Evolutionary conservation across 92 coral and sea anemone genomes (phyloP).

Genomic region (Montipora capitata): DNA sequence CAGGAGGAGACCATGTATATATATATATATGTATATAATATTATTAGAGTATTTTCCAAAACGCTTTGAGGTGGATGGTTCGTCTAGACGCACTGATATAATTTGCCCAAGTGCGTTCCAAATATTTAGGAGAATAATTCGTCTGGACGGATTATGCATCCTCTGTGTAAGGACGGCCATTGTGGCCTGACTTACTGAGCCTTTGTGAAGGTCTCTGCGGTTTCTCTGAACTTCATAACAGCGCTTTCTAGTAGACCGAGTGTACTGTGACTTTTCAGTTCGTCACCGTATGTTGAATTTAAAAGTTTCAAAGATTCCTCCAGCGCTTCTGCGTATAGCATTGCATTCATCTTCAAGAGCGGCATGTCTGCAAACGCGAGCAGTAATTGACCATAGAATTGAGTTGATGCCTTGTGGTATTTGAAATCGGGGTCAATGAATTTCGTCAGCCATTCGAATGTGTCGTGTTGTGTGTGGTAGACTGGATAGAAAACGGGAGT

Average conservation of each 20-base stretch:
- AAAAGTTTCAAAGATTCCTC: conserved; percentile 66
- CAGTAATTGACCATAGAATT: conserved; percentile 76
- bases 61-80: no score
- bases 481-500: conserved; percentile 80
- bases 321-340: conserved; percentile 69
- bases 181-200: conserved; percentile 16
- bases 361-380: conserved; percentile 83
- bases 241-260: conserved; percentile 48
- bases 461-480: conserved; percentile 97
- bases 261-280: conserved; percentile 29
- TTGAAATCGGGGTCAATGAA: conserved; percentile 89
- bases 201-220: conserved; percentile 42
- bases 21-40: no score
- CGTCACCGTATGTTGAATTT: conserved; percentile 1
- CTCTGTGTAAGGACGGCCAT: not conserved
- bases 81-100: no score
- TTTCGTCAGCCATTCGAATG: conserved; percentile 83
- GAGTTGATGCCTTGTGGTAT: conserved; percentile 79
- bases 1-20: no score
- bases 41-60: no score
- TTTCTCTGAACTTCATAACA: conserved; percentile 24
- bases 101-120: no score
- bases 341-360: conserved; percentile 73
- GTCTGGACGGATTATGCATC: no score
- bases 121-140: no score